Evolutionary conservation across 2,888 invertebrate species (phyloP).

Genomic region (Adelphocoris suturalis): DNA sequence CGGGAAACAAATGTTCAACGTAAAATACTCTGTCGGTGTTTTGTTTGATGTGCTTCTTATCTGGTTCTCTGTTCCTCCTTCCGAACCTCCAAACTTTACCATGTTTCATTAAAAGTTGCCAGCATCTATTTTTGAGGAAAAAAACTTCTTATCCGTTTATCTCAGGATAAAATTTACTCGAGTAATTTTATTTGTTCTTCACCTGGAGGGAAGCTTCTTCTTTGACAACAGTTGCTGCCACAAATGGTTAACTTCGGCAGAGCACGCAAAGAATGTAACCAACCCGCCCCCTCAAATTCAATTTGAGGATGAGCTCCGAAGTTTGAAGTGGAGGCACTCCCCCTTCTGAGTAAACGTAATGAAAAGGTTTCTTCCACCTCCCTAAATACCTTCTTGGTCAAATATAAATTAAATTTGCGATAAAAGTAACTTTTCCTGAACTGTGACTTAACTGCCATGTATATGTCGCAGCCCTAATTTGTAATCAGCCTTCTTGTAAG

Average conservation of each 20-base stretch:
- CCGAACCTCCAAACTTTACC: slow-evolving; percentile 16
- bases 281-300: slow-evolving; percentile 48
- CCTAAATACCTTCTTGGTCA: not conserved
- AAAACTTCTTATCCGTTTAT: slow-evolving; percentile 51
- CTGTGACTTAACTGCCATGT: too few relatives aligned
- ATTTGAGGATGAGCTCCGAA: slow-evolving; percentile 41
- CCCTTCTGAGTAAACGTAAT: not conserved
- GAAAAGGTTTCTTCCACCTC: slow-evolving; percentile 15
- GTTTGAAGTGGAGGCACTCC: slow-evolving; percentile 34
- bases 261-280: slow-evolving; percentile 60
- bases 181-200: slow-evolving; percentile 58
- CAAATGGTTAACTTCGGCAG: slow-evolving; percentile 50
- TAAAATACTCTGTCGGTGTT: slow-evolving; percentile 13
- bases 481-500: too few relatives aligned
- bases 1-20: not conserved
- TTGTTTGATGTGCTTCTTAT: not conserved
- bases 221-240: slow-evolving; percentile 54
- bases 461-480: too few relatives aligned
- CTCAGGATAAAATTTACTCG: slow-evolving; percentile 49
- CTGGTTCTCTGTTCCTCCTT: slow-evolving; percentile 35
- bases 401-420: not conserved
- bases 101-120: slow-evolving; percentile 54
- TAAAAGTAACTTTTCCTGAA: not conserved
- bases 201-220: slow-evolving; percentile 33
- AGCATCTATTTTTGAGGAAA: not conserved